These are phyloP conservation scores for Xestia sexstrigata DNA, from an alignment of 2,888 invertebrate genomes.

Conservation along the genomic window DNA sequence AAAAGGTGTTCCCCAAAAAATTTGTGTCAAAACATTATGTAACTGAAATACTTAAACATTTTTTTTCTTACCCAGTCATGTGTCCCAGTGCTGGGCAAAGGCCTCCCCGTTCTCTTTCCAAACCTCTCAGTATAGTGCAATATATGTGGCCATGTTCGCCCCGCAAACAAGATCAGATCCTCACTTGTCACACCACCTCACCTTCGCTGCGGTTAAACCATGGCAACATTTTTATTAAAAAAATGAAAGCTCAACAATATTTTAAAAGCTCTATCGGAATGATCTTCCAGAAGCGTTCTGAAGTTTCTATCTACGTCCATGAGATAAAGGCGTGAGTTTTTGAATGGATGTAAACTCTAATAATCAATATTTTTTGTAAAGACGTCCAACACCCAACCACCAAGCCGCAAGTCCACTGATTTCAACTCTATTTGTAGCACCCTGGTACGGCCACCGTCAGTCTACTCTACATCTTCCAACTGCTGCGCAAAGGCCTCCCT, in stretches of 20 bases:
- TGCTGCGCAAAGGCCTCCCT: too few species aligned
- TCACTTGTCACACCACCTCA: too few species aligned
- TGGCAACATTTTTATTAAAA: neutral
- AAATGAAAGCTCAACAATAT: neutral
- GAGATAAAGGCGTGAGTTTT: neutral
- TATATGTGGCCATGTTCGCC: too few species aligned
- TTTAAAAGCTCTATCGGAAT: neutral
- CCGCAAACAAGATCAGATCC: too few species aligned
- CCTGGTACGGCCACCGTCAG: neutral
- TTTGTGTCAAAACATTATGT: neutral
- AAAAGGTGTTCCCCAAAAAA: neutral
- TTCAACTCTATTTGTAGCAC: neutral
- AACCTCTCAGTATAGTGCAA: too few species aligned
- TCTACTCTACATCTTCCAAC: too few species aligned
- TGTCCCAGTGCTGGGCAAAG: too few species aligned
- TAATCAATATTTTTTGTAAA: neutral
- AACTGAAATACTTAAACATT: neutral
- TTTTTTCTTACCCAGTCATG: too few species aligned
- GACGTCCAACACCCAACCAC: neutral
- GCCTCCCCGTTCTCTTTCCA: too few species aligned
- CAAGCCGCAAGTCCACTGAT: neutral
- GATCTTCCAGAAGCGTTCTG: neutral
- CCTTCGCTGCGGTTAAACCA: too few species aligned
- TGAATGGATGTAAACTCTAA: neutral
- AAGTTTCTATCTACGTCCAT: neutral